Evolutionary conservation across 2,888 invertebrate species (phyloP).

Genomic region (Dolichopus griseipennis): DNA sequence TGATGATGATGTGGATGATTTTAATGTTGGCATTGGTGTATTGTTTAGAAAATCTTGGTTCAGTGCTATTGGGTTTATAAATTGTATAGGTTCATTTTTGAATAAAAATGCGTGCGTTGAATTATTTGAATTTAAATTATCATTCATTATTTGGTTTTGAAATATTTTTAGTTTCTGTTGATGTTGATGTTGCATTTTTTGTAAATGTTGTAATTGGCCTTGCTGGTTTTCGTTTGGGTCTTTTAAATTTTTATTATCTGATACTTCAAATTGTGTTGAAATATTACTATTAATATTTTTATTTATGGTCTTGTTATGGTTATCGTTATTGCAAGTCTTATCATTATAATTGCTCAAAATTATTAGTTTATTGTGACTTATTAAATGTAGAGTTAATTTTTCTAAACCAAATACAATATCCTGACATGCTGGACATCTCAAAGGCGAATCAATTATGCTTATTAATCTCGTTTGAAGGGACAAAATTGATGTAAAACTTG

Average conservation of each 20-base stretch:
- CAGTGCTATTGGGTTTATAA: neutral
- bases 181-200: constrained; percentile 16
- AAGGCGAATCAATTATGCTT: constrained; percentile 62
- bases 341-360: neutral
- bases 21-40: neutral
- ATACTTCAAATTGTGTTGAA: neutral
- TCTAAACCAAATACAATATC: constrained; percentile 67
- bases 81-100: neutral
- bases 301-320: neutral
- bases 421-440: constrained; percentile 69
- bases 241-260: constrained; percentile 18
- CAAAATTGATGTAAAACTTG: constrained; percentile 62
- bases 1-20: neutral
- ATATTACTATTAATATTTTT: neutral
- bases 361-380: constrained; percentile 54
- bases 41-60: neutral
- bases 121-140: neutral
- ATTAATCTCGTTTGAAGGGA: constrained; percentile 62
- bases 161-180: constrained; percentile 7
- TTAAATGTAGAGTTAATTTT: constrained; percentile 74
- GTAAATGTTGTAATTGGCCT: constrained; percentile 20
- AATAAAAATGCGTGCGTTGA: neutral
- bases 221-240: constrained; percentile 25
- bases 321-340: neutral
- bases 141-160: constrained; percentile 4